Conservation (phyloP, 2,888 invertebrate genomes). For the Platycnemis pennipes region DNA sequence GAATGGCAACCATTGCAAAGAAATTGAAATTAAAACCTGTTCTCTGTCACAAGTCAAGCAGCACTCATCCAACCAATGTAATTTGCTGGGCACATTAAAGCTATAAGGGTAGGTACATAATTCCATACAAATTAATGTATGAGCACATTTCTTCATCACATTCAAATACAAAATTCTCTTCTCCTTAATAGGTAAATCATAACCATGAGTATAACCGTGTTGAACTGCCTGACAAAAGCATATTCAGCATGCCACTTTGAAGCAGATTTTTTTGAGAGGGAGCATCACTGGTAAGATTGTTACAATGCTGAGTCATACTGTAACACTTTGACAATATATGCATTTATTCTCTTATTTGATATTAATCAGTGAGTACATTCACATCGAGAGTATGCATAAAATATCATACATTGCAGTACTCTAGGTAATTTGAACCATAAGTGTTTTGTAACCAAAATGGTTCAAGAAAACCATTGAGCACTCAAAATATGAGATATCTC, state of each 20-base stretch:
- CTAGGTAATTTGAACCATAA: constrained; percentile 35
- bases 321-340: constrained; percentile 63
- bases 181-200: constrained; percentile 35
- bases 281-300: constrained; percentile 48
- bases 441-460: not conserved
- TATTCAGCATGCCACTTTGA: constrained; percentile 49
- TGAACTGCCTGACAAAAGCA: constrained; percentile 51
- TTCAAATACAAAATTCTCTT: constrained; percentile 51
- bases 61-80: constrained; percentile 52
- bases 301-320: constrained; percentile 54
- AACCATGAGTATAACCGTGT: constrained; percentile 19
- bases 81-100: constrained; percentile 51
- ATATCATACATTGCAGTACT: constrained; percentile 53
- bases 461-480: constrained; percentile 32
- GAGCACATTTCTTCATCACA: constrained; percentile 52
- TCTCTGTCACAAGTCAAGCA: constrained; percentile 13
- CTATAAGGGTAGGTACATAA: constrained; percentile 28
- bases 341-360: constrained; percentile 60
- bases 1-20: constrained; percentile 41
- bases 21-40: not conserved
- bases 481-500: constrained; percentile 63
- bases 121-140: constrained; percentile 34
- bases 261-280: constrained; percentile 49
- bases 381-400: constrained; percentile 65
- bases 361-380: constrained; percentile 65